These are phyloP conservation scores for Tetrao urogallus DNA, from an alignment of 2,113 vertebrate genomes.

Conservation along the genomic window DNA sequence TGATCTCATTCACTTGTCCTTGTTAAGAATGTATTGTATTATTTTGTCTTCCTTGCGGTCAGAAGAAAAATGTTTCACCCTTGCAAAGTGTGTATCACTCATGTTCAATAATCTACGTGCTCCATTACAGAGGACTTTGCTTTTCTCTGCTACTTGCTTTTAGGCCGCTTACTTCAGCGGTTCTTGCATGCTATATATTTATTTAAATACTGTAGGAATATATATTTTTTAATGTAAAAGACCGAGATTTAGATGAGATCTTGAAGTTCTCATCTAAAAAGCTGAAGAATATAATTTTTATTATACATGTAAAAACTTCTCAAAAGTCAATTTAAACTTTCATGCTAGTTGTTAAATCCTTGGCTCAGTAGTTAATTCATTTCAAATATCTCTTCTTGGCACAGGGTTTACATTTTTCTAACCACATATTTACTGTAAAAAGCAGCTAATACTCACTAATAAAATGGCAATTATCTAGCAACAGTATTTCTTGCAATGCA, in stretches of 20 bases:
- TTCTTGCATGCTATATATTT: background rate
- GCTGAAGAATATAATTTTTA: background rate
- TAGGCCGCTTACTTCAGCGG: background rate
- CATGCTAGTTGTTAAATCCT: slow-evolving; percentile 5
- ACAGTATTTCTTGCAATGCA: background rate
- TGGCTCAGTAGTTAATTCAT: background rate
- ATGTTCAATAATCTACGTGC: slow-evolving; percentile 22
- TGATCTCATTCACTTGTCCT: slow-evolving; percentile 54
- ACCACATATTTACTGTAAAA: slow-evolving; percentile 28
- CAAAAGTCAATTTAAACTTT: slow-evolving; percentile 6
- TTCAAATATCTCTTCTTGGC: slow-evolving; percentile 45
- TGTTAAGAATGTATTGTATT: slow-evolving; percentile 46
- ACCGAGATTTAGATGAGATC: background rate
- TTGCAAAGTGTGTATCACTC: background rate
- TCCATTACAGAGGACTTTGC: background rate
- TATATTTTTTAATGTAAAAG: background rate
- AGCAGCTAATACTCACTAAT: slow-evolving; percentile 33
- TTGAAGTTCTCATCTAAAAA: background rate
- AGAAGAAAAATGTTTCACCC: slow-evolving; percentile 44
- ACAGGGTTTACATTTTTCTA: slow-evolving; percentile 29
- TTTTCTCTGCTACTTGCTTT: slow-evolving; percentile 4
- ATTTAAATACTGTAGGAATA: background rate
- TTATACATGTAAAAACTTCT: background rate
- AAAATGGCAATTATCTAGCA: slow-evolving; percentile 27
- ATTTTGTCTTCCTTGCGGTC: slow-evolving; percentile 26